These are phyloP conservation scores for Eupithecia centaureata DNA, from an alignment of 2,888 invertebrate genomes.

Conservation along the genomic window DNA sequence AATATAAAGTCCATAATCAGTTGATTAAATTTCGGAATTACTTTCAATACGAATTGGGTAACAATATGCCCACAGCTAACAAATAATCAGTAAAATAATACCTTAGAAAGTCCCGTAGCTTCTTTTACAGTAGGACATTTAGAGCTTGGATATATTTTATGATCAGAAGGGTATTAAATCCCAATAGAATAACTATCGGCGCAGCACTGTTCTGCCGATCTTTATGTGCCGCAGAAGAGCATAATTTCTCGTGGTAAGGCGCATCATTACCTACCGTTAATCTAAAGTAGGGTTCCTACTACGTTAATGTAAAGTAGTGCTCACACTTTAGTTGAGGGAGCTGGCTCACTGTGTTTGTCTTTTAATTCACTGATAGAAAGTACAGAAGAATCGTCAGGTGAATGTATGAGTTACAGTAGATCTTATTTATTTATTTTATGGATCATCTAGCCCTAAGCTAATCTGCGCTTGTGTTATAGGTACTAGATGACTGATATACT, in stretches of 20 bases:
- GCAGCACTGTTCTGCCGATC: conserved; percentile 28
- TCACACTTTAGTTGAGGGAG: conserved; percentile 19
- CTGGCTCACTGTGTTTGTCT: conserved; percentile 12
- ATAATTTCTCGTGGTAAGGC: conserved; percentile 41
- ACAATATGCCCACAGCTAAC: background rate
- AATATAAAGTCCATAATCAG: background rate
- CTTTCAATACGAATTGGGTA: background rate
- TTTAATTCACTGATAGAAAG: background rate
- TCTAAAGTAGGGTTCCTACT: conserved; percentile 43
- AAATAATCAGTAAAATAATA: background rate
- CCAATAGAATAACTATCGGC: conserved; percentile 30
- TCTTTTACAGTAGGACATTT: background rate
- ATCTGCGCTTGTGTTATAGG: no score
- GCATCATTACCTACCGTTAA: conserved; percentile 58
- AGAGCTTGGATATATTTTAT: conserved; percentile 28
- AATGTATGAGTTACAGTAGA: background rate
- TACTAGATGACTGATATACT: no score
- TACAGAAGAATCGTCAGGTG: background rate
- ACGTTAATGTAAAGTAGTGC: no score
- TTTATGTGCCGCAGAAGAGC: conserved; percentile 32
- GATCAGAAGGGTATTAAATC: conserved; percentile 25
- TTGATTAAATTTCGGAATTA: conserved; percentile 2
- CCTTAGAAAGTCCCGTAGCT: conserved; percentile 8
- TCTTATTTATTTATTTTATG: background rate
- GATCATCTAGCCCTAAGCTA: no score